phyloP scores from a whole-genome alignment of 2,113 vertebrate species.

The Sinocyclocheilus anophthalmus region DNA sequence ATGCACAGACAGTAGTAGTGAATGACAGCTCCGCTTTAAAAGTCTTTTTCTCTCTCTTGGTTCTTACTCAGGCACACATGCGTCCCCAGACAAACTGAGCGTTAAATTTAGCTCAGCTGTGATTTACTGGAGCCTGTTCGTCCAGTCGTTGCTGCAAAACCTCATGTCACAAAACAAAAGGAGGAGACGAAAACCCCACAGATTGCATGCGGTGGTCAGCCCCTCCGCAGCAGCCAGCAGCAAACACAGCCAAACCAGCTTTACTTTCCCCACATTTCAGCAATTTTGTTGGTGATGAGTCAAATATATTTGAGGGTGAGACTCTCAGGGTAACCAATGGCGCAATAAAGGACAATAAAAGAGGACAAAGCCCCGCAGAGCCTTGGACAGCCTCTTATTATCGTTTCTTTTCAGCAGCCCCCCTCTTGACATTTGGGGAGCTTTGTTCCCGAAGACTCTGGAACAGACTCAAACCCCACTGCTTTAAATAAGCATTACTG shows the following conservation, averaged over 20 bases:
- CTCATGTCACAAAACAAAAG: slow-evolving; percentile 57
- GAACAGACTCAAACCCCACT: slow-evolving; percentile 29
- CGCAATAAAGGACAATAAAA: slow-evolving; percentile 59
- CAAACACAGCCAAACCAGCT: slow-evolving; percentile 57
- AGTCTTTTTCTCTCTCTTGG: slow-evolving; percentile 46
- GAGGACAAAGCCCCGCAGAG: slow-evolving; percentile 46
- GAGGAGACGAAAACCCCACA: slow-evolving; percentile 56
- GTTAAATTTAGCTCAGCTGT: slow-evolving; percentile 64
- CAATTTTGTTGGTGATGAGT: slow-evolving; percentile 44
- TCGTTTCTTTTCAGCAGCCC: slow-evolving; percentile 40
- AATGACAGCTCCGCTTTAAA: slow-evolving; percentile 44
- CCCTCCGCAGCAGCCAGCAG: slow-evolving; percentile 40
- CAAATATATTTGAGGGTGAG: slow-evolving; percentile 52
- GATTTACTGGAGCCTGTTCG: slow-evolving; percentile 68
- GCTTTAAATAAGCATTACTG: slow-evolving; percentile 51
- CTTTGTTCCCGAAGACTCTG: slow-evolving; percentile 34
- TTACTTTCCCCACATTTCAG: slow-evolving; percentile 51
- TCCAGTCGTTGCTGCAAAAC: slow-evolving; percentile 59
- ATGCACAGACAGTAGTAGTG: slow-evolving; percentile 28
- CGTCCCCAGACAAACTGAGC: slow-evolving; percentile 57
- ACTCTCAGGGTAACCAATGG: slow-evolving; percentile 37
- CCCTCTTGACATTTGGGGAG: slow-evolving; percentile 42
- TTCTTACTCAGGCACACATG: slow-evolving; percentile 38
- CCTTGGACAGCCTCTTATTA: slow-evolving; percentile 50
- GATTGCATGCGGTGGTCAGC: slow-evolving; percentile 56